phyloP scores from a whole-genome alignment of 2,797 vertebrate species.

The Hydrocynus forskahlii region DNA sequence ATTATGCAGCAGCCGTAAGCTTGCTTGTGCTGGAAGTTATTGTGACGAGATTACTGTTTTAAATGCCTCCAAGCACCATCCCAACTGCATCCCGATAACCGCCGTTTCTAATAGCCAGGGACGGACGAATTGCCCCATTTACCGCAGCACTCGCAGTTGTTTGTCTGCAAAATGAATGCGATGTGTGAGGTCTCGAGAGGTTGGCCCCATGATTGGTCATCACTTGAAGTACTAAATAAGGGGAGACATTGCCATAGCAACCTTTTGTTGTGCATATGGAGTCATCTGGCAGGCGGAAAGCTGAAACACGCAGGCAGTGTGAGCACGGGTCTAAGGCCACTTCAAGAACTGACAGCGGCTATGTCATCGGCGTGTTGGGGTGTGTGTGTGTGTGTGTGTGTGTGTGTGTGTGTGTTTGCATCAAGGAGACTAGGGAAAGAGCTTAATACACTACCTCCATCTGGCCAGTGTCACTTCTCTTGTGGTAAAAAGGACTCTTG shows the following conservation, averaged over 20 bases:
- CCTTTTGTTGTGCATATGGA: constrained; percentile 39
- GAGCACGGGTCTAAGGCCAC: constrained; percentile 1
- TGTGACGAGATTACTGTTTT: background rate
- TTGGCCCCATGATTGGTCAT: constrained; percentile 33
- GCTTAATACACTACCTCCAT: constrained; percentile 34
- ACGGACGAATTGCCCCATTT: constrained; percentile 4
- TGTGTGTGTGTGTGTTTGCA: constrained; percentile 8
- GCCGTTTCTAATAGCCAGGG: constrained; percentile 9
- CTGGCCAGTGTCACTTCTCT: constrained; percentile 31
- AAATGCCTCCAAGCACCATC: background rate
- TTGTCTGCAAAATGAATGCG: constrained; percentile 11
- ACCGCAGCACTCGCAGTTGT: background rate
- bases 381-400: constrained; percentile 1
- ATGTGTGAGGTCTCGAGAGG: constrained; percentile 11
- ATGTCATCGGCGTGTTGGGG: background rate
- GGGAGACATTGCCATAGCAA: constrained; percentile 41
- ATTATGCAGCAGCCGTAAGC: background rate
- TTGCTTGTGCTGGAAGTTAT: background rate
- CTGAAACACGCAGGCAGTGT: background rate
- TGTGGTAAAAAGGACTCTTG: constrained; percentile 10
- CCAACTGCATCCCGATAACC: background rate
- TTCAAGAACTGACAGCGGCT: constrained; percentile 4
- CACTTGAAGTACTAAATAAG: constrained; percentile 37
- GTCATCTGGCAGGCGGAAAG: constrained; percentile 20
- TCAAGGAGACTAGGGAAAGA: constrained; percentile 25